These are phyloP conservation scores for Thamnophis elegans DNA, from an alignment of 2,797 vertebrate species.

Conservation along the genomic window DNA sequence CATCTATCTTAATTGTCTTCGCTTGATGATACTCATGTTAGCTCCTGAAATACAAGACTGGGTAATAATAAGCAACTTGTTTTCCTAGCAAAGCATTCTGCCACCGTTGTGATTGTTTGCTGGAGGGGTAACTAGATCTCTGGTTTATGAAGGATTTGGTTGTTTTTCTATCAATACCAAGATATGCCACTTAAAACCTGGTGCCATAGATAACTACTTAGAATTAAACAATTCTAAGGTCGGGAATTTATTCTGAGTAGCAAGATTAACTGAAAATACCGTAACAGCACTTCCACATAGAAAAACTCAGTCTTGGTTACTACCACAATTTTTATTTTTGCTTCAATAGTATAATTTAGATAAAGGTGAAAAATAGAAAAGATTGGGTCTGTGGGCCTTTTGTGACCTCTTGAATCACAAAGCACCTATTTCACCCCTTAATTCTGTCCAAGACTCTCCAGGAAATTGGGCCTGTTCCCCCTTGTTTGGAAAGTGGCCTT, in stretches of 20 bases:
- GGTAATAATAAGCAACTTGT: slow-evolving; percentile 19
- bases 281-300: neutral
- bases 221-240: neutral
- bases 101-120: slow-evolving; percentile 30
- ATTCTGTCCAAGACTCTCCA: neutral
- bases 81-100: slow-evolving; percentile 32
- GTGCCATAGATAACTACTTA: neutral
- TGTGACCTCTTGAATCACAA: neutral
- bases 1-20: neutral
- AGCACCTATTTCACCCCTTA: neutral
- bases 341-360: neutral
- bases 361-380: neutral
- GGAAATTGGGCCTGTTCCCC: neutral
- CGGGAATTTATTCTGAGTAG: neutral
- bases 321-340: neutral
- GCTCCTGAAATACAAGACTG: slow-evolving; percentile 13
- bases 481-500: neutral
- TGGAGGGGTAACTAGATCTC: neutral
- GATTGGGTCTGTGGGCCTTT: neutral
- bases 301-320: neutral
- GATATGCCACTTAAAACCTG: neutral
- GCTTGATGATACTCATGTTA: neutral
- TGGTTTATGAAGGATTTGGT: neutral
- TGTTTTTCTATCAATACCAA: neutral
- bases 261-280: neutral